Base-by-base conservation (phyloP, 2,888 invertebrate genomes). In the Fissipunctia ypsillon region DNA sequence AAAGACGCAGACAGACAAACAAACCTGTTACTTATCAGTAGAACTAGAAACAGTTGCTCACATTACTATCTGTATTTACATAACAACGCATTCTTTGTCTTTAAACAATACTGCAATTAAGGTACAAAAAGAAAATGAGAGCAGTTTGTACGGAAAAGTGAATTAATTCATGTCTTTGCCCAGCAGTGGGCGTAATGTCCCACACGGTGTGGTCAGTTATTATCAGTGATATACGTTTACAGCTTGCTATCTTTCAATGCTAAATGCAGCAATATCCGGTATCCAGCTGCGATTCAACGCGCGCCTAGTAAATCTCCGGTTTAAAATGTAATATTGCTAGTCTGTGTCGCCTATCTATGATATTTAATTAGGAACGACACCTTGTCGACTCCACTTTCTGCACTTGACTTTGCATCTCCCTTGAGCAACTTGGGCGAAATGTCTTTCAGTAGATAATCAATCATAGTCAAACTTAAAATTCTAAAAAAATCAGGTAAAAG, bases 21-120 rank as follows among this genome's bases (percentile, higher is more conserved):
- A 25, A 12, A 69, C 57, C 57, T 31, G 66, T 74, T 78, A n/a
- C n/a, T n/a, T n/a, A 78, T 81, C 78, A 52, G 76, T 28, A 50
- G 50, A 25, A 52, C 70, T 28, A 50, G 50, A 25, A 59, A 65
- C 67, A 59, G 68, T 67, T 69, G 54, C 66, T 54, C 61, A 35
- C 35, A 50, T 64, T 59, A 48, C 56, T n/a, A 38, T 38, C 38
- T 38, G 38, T 77, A 73, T 84, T 78, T 72, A 64, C 71, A 72
- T 72, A 80, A 80, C 56, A 68, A 60, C 64, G 69, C 69, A 76
- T 68, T 80, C 60, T 72, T 69, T 69, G 72, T 69, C 63, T 63
- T 25, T 19, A 57, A 72, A 83, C 66, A 76, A 69, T 57, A 66
- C 71, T 81, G 76, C 61, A 72, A 69, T 72, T 64, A 72, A 64